phyloP scores from a whole-genome alignment of 2,888 invertebrate species.

The Pocota personata region DNA sequence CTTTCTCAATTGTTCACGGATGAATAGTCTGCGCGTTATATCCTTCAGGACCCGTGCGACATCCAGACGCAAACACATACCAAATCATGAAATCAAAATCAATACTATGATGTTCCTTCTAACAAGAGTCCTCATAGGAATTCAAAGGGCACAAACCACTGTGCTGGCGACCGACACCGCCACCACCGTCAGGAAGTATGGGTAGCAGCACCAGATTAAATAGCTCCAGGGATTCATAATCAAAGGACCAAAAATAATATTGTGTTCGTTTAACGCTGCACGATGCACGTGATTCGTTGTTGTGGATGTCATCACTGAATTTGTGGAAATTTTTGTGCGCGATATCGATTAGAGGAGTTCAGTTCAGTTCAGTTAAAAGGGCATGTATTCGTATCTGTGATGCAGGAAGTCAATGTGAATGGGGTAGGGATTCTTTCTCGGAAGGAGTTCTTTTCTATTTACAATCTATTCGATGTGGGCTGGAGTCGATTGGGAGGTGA shows the following conservation, averaged over 20 bases:
- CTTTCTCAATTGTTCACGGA: slow-evolving; percentile 42
- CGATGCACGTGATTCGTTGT: slow-evolving; percentile 51
- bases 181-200: background rate
- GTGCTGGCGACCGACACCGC: background rate
- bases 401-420: background rate
- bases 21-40: slow-evolving; percentile 35
- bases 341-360: slow-evolving; percentile 39
- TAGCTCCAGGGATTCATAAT: slow-evolving; percentile 68
- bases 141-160: slow-evolving; percentile 18
- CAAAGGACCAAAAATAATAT: slow-evolving; percentile 64
- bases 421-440: background rate
- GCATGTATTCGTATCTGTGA: background rate
- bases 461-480: slow-evolving; percentile 4
- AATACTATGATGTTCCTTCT: slow-evolving; percentile 33
- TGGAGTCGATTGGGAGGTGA: background rate
- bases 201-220: slow-evolving; percentile 47
- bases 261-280: slow-evolving; percentile 63
- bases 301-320: slow-evolving; percentile 39
- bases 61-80: slow-evolving; percentile 22
- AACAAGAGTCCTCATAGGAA: slow-evolving; percentile 51
- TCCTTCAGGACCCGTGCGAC: slow-evolving; percentile 21
- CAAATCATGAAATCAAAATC: slow-evolving; percentile 51
- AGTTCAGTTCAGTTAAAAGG: background rate
- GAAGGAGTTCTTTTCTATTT: slow-evolving; percentile 18
- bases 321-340: slow-evolving; percentile 18